These are phyloP conservation scores for Hydrolagus colliei DNA, from an alignment of 2,797 vertebrate genomes.

Conservation along the genomic window DNA sequence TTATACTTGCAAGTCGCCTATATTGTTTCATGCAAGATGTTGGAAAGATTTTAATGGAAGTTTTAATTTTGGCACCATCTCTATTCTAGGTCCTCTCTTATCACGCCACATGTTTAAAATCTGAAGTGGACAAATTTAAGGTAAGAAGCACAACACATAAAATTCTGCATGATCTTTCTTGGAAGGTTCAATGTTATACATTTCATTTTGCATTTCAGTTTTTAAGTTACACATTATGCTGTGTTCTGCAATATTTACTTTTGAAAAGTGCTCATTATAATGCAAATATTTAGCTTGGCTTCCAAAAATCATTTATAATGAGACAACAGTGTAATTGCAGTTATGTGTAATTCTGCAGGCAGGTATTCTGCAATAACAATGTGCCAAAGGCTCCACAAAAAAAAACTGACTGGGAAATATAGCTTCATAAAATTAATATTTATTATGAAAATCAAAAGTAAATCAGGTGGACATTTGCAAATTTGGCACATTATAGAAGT, in stretches of 20 bases:
- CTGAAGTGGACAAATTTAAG: conserved; percentile 99
- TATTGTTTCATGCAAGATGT: neutral
- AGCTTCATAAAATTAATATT: no score
- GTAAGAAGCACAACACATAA: conserved; percentile 53
- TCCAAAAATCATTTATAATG: neutral
- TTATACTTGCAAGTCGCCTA: neutral
- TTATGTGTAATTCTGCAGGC: neutral
- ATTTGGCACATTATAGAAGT: no score
- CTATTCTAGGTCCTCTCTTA: conserved; percentile 85
- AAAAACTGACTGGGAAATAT: no score
- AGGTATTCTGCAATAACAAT: no score
- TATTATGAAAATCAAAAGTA: no score
- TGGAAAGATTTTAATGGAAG: neutral
- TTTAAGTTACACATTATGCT: neutral
- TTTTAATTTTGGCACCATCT: conserved; percentile 31
- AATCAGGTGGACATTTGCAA: no score
- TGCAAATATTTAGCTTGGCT: neutral
- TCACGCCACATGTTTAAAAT: conserved; percentile 94
- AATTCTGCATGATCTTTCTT: neutral
- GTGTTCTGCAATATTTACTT: neutral
- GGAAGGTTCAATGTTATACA: no score
- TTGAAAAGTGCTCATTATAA: neutral
- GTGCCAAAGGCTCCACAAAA: no score
- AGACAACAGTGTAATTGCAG: neutral
- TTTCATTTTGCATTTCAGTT: neutral